A percentile compares a stretch with the other conserved stretches of the same genome.
phyloP scores from a whole-genome alignment of 2,113 vertebrate species.

The Rhadina sibilatrix region DNA sequence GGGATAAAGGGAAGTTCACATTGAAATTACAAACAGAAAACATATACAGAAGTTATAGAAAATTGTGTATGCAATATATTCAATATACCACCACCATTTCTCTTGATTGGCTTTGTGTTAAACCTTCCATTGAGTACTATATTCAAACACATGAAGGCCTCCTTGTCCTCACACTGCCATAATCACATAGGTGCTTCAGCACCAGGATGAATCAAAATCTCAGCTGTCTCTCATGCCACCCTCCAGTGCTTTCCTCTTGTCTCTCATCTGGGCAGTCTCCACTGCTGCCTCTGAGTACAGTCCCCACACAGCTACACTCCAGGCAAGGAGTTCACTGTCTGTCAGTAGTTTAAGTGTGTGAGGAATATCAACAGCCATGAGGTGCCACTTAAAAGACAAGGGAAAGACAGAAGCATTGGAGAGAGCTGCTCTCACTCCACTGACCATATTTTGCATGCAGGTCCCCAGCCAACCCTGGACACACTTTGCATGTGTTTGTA shows the following conservation, averaged over 20 bases:
- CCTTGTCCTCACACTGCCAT: neutral
- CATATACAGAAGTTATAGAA: neutral
- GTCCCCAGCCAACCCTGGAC: neutral
- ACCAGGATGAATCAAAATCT: neutral
- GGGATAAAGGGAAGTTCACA: neutral
- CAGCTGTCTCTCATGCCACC: neutral
- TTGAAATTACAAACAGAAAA: neutral
- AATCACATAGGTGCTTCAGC: neutral
- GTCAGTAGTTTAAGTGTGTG: neutral
- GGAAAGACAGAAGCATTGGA: neutral
- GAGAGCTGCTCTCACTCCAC: neutral
- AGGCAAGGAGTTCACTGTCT: constrained; percentile 2
- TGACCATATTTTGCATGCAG: accelerated
- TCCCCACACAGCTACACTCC: neutral
- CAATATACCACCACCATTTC: neutral
- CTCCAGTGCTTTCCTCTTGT: neutral
- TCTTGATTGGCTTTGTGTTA: neutral
- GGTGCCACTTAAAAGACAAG: neutral
- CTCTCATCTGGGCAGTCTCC: neutral
- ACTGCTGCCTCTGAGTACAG: neutral
- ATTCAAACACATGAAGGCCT: neutral
- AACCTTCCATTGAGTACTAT: neutral
- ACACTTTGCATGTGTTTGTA: neutral
- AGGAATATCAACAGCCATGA: neutral
- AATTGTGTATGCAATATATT: accelerated